Percentiles rank a stretch among this genome's conserved stretches.
phyloP scores from a whole-genome alignment of 2,797 vertebrate species.

The Salarias fasciatus region DNA sequence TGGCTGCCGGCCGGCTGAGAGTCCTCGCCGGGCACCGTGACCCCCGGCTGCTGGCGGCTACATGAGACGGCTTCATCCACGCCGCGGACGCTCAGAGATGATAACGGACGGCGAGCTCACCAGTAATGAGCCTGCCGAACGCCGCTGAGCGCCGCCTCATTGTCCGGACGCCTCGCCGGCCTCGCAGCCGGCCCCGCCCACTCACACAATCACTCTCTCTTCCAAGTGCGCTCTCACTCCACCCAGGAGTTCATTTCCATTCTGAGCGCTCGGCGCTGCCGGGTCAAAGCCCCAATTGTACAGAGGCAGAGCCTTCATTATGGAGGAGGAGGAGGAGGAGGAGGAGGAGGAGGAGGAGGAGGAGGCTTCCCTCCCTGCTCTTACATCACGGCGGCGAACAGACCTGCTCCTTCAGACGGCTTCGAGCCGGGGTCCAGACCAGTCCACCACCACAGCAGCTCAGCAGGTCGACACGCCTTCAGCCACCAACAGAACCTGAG shows the following conservation, averaged over 20 bases:
- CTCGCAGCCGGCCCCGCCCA: not conserved
- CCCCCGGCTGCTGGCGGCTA: conserved; percentile 54
- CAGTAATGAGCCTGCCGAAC: conserved; percentile 31
- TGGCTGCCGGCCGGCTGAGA: conserved; percentile 51
- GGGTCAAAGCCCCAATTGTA: conserved; percentile 74
- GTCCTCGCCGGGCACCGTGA: conserved; percentile 41
- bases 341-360: too few species aligned
- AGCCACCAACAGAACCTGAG: too few species aligned
- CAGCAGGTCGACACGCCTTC: too few species aligned
- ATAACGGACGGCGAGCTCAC: conserved; percentile 29
- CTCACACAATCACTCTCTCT: conserved; percentile 14
- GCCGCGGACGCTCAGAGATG: conserved; percentile 18
- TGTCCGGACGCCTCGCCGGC: conserved; percentile 36
- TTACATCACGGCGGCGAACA: conserved; percentile 59
- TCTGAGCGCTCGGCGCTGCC: conserved; percentile 48
- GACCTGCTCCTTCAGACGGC: too few species aligned
- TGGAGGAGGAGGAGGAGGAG: conserved; percentile 1
- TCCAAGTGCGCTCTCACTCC: conserved; percentile 35
- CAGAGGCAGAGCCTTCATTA: conserved; percentile 46
- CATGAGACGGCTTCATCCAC: conserved; percentile 34
- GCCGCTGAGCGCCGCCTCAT: conserved; percentile 42
- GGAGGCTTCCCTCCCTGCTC: conserved; percentile 46
- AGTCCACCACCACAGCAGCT: too few species aligned
- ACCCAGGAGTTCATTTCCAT: conserved; percentile 65
- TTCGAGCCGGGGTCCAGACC: too few species aligned